A percentile compares a stretch with the other conserved stretches of the same genome.
phyloP scores from a whole-genome alignment of 1,140 invertebrate species.

The Pararge aegeria region DNA sequence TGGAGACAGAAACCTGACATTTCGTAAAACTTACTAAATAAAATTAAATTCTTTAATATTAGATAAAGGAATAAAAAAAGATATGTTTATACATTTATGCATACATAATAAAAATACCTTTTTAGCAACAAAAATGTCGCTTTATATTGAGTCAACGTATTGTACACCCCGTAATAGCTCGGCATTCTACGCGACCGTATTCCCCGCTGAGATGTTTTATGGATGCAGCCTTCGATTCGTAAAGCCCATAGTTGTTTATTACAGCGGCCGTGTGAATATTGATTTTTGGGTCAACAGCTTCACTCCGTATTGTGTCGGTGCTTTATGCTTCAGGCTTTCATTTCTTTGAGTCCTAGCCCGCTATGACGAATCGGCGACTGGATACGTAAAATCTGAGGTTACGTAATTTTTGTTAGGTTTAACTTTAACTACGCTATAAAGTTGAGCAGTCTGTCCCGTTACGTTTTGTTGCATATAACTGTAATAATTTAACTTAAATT shows the following conservation, averaged over 20 bases:
- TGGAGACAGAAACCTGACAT: too few species aligned
- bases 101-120: too few species aligned
- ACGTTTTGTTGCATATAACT: too few species aligned
- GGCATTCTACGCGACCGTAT: slow-evolving; percentile 33
- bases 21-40: too few species aligned
- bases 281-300: slow-evolving; percentile 75
- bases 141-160: not conserved
- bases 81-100: too few species aligned
- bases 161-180: not conserved
- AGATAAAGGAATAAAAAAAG: too few species aligned
- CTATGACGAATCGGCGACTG: slow-evolving; percentile 30
- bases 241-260: slow-evolving; percentile 68
- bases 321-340: slow-evolving; percentile 53
- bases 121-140: too few species aligned
- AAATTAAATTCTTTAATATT: too few species aligned
- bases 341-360: slow-evolving; percentile 36
- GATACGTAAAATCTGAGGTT: slow-evolving; percentile 23
- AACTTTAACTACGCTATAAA: not conserved
- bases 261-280: slow-evolving; percentile 69
- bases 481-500: too few species aligned
- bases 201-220: slow-evolving; percentile 63
- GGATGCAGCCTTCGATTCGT: slow-evolving; percentile 68
- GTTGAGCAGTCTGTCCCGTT: too few species aligned
- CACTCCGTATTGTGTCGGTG: slow-evolving; percentile 47
- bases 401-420: slow-evolving; percentile 20